A percentile compares a stretch with the other conserved stretches of the same genome.
These are phyloP conservation scores for Gallinago solitaria DNA, from an alignment of 2,797 vertebrate genomes.

Conservation along the genomic window DNA sequence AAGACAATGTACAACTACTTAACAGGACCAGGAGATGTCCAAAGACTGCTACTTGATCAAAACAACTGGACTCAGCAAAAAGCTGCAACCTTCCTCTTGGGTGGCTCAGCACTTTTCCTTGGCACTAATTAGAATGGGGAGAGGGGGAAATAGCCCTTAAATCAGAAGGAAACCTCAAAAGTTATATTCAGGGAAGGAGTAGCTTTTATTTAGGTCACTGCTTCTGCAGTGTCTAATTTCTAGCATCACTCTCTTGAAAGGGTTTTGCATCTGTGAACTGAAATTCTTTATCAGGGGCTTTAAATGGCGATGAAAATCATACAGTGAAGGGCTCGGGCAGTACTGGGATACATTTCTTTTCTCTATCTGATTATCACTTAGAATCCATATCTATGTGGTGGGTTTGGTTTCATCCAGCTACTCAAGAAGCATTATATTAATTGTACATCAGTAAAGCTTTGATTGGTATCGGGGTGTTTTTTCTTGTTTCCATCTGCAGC, in stretches of 20 bases:
- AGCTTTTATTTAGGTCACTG: conserved; percentile 20
- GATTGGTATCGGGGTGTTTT: neutral
- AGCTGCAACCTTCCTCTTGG: neutral
- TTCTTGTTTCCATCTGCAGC: neutral
- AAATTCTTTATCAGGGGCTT: neutral
- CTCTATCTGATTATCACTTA: neutral
- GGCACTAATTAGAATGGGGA: neutral
- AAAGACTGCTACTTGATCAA: neutral
- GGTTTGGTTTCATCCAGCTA: neutral
- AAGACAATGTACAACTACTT: neutral
- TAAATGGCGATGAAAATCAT: neutral
- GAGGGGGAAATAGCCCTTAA: neutral
- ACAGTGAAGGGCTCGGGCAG: neutral
- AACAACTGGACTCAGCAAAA: neutral
- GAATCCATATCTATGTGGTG: neutral
- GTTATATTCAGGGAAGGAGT: neutral
- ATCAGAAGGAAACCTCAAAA: conserved; percentile 15
- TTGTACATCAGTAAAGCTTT: neutral
- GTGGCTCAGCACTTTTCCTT: neutral
- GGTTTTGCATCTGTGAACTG: conserved; percentile 6
- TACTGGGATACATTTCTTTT: neutral
- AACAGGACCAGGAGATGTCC: neutral
- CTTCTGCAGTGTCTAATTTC: conserved; percentile 8
- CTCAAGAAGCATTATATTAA: neutral
- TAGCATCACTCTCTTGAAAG: neutral